Percentiles rank a stretch among this genome's conserved stretches.
Evolutionary conservation across 2,888 invertebrate genomes (phyloP).

Genomic region (Ophioninae sp.): DNA sequence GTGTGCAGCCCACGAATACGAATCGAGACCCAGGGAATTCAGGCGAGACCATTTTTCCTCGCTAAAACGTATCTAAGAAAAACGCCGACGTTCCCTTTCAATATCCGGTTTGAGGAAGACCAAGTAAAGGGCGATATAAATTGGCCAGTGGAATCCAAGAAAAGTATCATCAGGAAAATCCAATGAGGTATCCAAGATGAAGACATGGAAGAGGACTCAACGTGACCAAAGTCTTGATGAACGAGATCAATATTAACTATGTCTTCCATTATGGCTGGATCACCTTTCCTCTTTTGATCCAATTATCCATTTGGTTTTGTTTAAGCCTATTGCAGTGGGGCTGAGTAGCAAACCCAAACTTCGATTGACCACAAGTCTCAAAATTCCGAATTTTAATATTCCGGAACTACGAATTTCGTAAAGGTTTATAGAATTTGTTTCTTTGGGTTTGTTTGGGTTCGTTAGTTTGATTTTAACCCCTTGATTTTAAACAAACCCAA

Average conservation of each 20-base stretch:
- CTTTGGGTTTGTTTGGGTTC: too few relatives aligned
- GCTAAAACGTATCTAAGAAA: conserved; percentile 5
- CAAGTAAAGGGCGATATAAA: conserved; percentile 8
- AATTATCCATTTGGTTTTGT: too few relatives aligned
- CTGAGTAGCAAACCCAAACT: too few relatives aligned
- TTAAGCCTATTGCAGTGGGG: too few relatives aligned
- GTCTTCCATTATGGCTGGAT: background rate
- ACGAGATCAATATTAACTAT: background rate
- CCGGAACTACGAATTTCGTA: too few relatives aligned
- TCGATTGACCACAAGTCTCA: too few relatives aligned
- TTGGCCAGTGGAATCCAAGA: conserved; percentile 5
- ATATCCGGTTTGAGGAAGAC: conserved; percentile 3
- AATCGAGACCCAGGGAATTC: conserved; percentile 8
- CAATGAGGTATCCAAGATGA: conserved; percentile 29
- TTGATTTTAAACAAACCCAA: too few relatives aligned
- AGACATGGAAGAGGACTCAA: conserved; percentile 2
- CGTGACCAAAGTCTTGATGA: conserved; percentile 17
- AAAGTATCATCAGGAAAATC: conserved; percentile 12
- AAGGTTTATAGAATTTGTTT: too few relatives aligned
- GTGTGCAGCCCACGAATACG: background rate
- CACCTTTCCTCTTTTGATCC: background rate
- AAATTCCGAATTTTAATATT: too few relatives aligned
- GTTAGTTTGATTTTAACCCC: too few relatives aligned
- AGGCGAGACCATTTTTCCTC: conserved; percentile 41
- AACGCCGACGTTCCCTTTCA: conserved; percentile 16